Evolutionary conservation across 2,797 vertebrate genomes (phyloP), one percentile per base, ranked within the genome.

Genomic region (Clamator glandarius): DNA sequence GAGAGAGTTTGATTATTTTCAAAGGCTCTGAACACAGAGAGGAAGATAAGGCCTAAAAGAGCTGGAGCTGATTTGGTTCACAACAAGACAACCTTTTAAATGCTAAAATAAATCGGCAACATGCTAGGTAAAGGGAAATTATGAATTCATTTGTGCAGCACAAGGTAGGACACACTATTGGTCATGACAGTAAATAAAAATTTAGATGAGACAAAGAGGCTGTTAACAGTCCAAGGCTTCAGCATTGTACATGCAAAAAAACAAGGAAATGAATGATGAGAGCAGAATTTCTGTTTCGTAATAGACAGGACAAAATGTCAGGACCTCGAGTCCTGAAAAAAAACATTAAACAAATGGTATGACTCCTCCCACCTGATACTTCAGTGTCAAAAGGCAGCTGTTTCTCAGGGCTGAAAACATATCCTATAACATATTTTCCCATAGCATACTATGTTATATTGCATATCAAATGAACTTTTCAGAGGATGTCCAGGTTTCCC

Each of bases 251-350:
- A 50, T 26, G 78, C 33, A 68, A 59, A 86, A 39, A 59, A 59
- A 86, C 91, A 69, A 69, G 93, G 96, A 96, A 96, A 92, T 77
- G 61, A 85, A 84, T 21, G 12, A 72, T 6, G 33, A 91, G 39
- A 92, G 62, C 17, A 84, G 64, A 88, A 63, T 76, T 74, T 55
- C 15, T 89, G 79, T 90, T 95, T 92, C 90, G 36, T 51, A 88
- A 55, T 15, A 68, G 57, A 41, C n/a, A 91, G 96, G 68, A 95
- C 90, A 96, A 95, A 97, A 89, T 96, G 95, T 96, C 95, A 96
- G 69, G 93, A 96, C 94, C 90, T 72, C 28, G 36, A 89, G 63
- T 92, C 39, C 87, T 89, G 19, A 74, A 94, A 82, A 77, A 91
- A 74, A 5, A 1, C 58, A 73, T 62, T 80, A 55, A 85, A 75